Evolutionary conservation across 64 coral and sea anemone genomes (phyloP), one percentile per base, ranked within the genome.

Genomic region (Acropora tenuis): DNA sequence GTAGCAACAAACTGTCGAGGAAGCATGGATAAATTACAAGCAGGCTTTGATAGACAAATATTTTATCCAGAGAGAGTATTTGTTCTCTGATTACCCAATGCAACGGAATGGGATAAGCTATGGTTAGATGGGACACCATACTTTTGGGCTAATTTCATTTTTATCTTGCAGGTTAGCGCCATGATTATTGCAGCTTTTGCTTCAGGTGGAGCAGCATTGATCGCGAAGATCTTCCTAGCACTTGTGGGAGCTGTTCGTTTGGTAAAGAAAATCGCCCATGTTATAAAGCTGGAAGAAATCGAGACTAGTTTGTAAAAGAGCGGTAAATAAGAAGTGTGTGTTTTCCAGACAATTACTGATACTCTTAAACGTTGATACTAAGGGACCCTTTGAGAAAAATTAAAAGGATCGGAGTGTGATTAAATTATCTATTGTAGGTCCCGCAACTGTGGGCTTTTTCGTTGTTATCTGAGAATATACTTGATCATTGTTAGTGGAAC

Each of bases 141-240:
- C 60, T 11, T 63, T 10, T 55, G 9, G 9, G 9, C 52, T 55
- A 9, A 63, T 15, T 63, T 63, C 11, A 7, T 12, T 63, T 63
- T 11, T 63, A 63, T 63, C 60, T 63, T 12, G 16, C 60, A 63
- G 60, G 60, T 63, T 7, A 63, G 7, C 30, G 86, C 73, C 73
- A 88, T 76, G 72, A 88, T 88, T 13, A 88, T 88, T 52, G 86
- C 86, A 88, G 68, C 86, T 41, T 53, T 88, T 63, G 86, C 86
- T 15, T 76, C 86, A 10, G 86, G 76, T n/a, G 86, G 86, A 12
- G 48, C 49, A 0, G 86, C 86, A n/a, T 43, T 88, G 73, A 88
- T 88, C 41, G 86, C 86, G 46, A 55, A 88, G 48, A 88, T 88
- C 43, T 72, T 74, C 15, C 47, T 89, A 53, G 46, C 78, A 2